A percentile compares a stretch with the other conserved stretches of the same genome.
phyloP scores from a whole-genome alignment of 2,888 invertebrate genomes.

The Drosophila parthenogenetica region DNA sequence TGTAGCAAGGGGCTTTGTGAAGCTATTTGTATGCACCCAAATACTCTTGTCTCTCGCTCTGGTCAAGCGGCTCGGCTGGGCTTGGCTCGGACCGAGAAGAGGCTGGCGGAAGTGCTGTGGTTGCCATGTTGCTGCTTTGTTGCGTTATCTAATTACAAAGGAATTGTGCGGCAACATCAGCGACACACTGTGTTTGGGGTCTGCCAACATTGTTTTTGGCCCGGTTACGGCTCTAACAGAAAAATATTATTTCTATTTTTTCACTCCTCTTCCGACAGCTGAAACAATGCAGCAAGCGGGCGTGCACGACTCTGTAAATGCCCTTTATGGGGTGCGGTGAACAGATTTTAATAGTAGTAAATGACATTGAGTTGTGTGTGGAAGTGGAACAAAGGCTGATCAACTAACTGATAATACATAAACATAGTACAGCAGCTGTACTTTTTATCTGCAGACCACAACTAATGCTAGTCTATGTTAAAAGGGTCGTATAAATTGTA shows the following conservation, averaged over 20 bases:
- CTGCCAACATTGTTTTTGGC: slow-evolving; percentile 55
- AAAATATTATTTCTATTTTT: slow-evolving; percentile 56
- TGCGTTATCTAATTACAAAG: slow-evolving; percentile 81
- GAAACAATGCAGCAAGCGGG: not conserved
- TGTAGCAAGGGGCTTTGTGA: not conserved
- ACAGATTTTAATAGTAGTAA: not conserved
- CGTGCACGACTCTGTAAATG: not conserved
- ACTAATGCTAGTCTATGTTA: too few species aligned
- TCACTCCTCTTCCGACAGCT: not conserved
- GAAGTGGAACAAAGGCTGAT: too few species aligned
- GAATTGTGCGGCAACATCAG: slow-evolving; percentile 70
- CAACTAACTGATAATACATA: too few species aligned
- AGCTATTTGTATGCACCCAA: slow-evolving; percentile 17
- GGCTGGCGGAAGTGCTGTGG: slow-evolving; percentile 67
- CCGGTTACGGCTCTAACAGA: slow-evolving; percentile 14
- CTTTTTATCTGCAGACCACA: too few species aligned
- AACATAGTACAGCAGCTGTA: too few species aligned
- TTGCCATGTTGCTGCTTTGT: slow-evolving; percentile 73
- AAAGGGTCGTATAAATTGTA: too few species aligned
- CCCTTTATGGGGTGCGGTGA: not conserved
- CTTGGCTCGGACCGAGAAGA: not conserved
- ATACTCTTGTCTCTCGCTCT: slow-evolving; percentile 28
- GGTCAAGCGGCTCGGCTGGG: slow-evolving; percentile 32
- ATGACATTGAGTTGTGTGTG: too few species aligned
- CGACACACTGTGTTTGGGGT: slow-evolving; percentile 64